These are phyloP conservation scores for Microchrysa polita DNA, from an alignment of 2,888 invertebrate genomes.

Conservation along the genomic window DNA sequence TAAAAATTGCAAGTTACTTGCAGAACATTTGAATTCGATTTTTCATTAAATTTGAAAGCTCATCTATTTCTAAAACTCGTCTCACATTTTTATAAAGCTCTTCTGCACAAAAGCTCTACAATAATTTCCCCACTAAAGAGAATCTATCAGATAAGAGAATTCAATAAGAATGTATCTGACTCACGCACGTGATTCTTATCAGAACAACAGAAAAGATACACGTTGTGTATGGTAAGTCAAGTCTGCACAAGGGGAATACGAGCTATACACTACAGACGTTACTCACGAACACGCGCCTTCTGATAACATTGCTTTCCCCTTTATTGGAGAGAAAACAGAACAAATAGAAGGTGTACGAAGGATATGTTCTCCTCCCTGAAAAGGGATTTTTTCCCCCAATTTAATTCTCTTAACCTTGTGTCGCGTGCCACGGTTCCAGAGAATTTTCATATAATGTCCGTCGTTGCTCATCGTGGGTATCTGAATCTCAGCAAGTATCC, in stretches of 20 bases:
- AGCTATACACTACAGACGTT: slow-evolving; percentile 15
- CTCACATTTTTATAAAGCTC: no score
- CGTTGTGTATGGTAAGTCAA: no score
- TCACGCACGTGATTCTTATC: slow-evolving; percentile 28
- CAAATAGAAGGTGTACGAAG: neutral
- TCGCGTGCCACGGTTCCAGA: no score
- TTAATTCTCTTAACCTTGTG: no score
- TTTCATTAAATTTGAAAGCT: no score
- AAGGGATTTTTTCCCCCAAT: neutral
- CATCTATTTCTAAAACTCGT: no score
- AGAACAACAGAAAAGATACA: no score
- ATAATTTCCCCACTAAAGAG: slow-evolving; percentile 19
- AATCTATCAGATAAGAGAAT: neutral
- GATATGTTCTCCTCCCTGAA: slow-evolving; percentile 19
- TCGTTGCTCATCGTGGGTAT: neutral
- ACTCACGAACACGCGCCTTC: slow-evolving; percentile 11
- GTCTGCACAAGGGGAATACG: neutral
- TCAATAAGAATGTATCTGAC: neutral
- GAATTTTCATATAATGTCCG: neutral
- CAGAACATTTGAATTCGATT: no score
- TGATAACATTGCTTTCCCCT: slow-evolving; percentile 10
- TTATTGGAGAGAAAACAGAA: neutral
- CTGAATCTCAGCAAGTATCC: neutral
- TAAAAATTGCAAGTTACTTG: no score
- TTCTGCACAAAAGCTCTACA: slow-evolving; percentile 35